A percentile compares a stretch with the other conserved stretches of the same genome.
Evolutionary conservation across 2,113 vertebrate species (phyloP).

Genomic region (Illadopsis cleaveri): DNA sequence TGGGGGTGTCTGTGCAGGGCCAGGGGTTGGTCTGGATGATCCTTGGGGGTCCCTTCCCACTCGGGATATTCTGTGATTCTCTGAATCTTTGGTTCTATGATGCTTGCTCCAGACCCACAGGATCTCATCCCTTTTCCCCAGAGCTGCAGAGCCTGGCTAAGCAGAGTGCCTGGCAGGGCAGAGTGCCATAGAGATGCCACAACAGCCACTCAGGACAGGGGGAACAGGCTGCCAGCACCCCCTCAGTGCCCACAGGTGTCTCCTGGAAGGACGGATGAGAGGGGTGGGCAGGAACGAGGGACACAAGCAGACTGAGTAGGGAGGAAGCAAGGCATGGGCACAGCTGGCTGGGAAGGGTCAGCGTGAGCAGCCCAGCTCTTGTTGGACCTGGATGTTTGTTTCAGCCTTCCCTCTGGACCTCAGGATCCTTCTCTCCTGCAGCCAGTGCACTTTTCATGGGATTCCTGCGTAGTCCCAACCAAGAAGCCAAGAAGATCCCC

Average conservation of each 20-base stretch:
- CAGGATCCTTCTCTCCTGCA: background rate
- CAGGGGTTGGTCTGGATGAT: rapidly evolving
- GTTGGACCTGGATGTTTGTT: background rate
- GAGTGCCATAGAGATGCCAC: background rate
- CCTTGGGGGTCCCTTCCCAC: background rate
- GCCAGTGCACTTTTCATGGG: background rate
- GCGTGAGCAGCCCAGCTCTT: background rate
- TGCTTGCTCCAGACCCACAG: background rate
- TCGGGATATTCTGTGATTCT: background rate
- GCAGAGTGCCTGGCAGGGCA: background rate
- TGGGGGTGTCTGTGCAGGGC: background rate
- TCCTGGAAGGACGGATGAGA: background rate
- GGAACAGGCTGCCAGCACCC: background rate
- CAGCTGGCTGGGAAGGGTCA: background rate
- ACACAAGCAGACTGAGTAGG: background rate
- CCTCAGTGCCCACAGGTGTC: background rate
- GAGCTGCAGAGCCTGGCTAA: background rate
- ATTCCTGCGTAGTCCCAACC: rapidly evolving
- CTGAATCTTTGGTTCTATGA: background rate
- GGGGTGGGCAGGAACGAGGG: background rate
- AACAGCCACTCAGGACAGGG: background rate
- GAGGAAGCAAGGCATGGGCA: background rate
- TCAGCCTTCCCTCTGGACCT: background rate
- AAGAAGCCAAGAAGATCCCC: background rate
- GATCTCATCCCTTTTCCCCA: background rate